Percentiles rank a stretch among this genome's conserved stretches.
Conservation (phyloP, 2,113 vertebrate species). For the Uropsilus gracilis region DNA sequence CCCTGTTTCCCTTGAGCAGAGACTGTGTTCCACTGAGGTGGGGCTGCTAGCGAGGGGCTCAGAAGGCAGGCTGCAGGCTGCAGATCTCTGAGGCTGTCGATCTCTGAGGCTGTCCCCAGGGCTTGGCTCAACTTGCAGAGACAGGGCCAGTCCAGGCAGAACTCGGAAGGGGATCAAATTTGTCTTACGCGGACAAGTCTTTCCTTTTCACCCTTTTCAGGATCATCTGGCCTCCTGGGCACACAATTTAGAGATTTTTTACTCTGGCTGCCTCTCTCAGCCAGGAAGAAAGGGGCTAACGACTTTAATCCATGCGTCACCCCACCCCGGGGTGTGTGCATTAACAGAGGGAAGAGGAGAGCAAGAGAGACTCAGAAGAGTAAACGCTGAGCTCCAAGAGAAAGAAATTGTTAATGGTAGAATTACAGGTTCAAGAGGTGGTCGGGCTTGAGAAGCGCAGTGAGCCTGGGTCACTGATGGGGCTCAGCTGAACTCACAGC, state of each 20-base stretch:
- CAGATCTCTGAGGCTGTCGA: neutral
- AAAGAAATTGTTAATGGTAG: neutral
- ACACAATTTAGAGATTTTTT: neutral
- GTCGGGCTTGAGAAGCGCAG: neutral
- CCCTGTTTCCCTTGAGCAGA: fast-evolving
- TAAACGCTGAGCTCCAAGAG: neutral
- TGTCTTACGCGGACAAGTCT: neutral
- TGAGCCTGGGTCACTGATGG: neutral
- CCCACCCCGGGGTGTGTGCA: fast-evolving
- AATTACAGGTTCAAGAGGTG: neutral
- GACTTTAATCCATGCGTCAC: neutral
- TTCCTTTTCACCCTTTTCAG: neutral
- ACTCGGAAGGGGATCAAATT: neutral
- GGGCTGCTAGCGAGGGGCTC: neutral
- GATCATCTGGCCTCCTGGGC: neutral
- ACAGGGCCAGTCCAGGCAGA: neutral
- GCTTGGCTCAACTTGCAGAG: neutral
- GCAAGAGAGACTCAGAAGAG: neutral
- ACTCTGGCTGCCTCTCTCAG: neutral
- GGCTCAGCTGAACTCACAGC: neutral
- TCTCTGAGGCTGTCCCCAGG: neutral
- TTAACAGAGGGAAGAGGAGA: neutral
- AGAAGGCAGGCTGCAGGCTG: neutral
- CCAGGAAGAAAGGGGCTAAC: neutral
- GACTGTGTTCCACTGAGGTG: fast-evolving